Evolutionary conservation across 2,888 invertebrate species (phyloP), one percentile per base, ranked within the genome.

Genomic region (Lathronympha strigana): DNA sequence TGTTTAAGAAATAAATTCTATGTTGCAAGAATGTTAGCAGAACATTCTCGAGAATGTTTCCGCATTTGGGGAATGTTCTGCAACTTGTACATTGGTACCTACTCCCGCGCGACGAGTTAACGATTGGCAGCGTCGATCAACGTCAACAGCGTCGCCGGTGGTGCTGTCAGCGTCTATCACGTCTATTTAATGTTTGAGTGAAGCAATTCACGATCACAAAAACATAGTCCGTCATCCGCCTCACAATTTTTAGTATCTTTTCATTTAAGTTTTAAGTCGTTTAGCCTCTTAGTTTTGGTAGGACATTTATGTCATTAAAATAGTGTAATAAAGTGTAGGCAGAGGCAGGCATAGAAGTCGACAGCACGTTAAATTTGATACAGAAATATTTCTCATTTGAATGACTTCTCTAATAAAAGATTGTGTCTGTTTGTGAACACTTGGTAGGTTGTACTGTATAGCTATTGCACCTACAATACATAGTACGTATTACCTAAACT

Each of bases 141-240:
- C 31, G 66, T 66, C 64, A 47, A 53, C 4, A 19, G 49, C 49
- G 66, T 54, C 64, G 60, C 53, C 28, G 40, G 31, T 13, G 36
- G 47, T 19, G 25, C 15, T 61, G 66, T 54, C 66, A 54, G 53
- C 54, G 53, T 53, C 66, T 53, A 66, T 61, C 47, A 36, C 45
- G 38, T 61, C 60, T 54, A 66, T 66, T 54, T 60, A 60, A 61
- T 60, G 54, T 61, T 61, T 66, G 36, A 66, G 60, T 49, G 53
- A 64, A 58, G 43, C 36, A n/a, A 51, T 19, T 28, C n/a, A 25
- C 51, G 36, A 54, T 66, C 51, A 53, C 45, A 47, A 38, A 60
- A 51, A 60, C 51, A 45, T 19, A 57, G 33, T 21, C 38, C 31
- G 33, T 36, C 49, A 51, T 11, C 17, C 40, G 15, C 17, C 28